A percentile compares a stretch with the other conserved stretches of the same genome.
These are phyloP conservation scores for Smutsia temminckii DNA, from an alignment of 2,797 vertebrate genomes.

Conservation along the genomic window DNA sequence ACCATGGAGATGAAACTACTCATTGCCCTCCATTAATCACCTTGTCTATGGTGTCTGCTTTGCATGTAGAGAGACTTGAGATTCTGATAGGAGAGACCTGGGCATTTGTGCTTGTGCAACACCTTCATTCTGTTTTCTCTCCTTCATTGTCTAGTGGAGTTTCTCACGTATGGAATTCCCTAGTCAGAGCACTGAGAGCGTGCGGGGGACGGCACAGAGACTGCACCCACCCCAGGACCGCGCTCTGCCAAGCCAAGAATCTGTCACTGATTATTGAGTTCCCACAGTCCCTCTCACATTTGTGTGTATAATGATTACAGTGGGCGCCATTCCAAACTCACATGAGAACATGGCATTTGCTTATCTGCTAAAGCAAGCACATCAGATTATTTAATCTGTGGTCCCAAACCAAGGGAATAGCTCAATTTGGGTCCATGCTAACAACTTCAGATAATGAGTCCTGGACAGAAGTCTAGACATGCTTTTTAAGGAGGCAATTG, in stretches of 20 bases:
- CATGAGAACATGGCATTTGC: not conserved
- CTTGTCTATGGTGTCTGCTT: not conserved
- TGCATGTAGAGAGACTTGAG: not conserved
- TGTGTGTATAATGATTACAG: not conserved
- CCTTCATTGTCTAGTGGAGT: not conserved
- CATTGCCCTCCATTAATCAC: slow-evolving; percentile 22
- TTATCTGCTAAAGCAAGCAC: not conserved
- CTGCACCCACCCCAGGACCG: not conserved
- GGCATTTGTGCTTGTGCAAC: not conserved
- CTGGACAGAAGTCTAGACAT: not conserved
- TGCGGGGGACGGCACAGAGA: not conserved
- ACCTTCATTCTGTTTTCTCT: not conserved
- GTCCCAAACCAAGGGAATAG: not conserved
- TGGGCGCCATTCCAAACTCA: not conserved
- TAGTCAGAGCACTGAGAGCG: not conserved
- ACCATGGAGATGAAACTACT: slow-evolving; percentile 48
- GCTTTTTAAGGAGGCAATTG: not conserved
- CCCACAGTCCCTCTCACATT: not conserved
- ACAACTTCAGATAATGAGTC: not conserved
- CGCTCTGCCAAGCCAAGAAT: not conserved
- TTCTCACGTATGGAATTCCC: not conserved
- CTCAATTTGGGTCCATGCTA: not conserved
- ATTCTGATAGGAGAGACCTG: not conserved
- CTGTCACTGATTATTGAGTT: not conserved
- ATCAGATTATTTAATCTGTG: not conserved